Evolutionary conservation across 1,140 invertebrate species (phyloP).

Genomic region (Pinna nobilis): DNA sequence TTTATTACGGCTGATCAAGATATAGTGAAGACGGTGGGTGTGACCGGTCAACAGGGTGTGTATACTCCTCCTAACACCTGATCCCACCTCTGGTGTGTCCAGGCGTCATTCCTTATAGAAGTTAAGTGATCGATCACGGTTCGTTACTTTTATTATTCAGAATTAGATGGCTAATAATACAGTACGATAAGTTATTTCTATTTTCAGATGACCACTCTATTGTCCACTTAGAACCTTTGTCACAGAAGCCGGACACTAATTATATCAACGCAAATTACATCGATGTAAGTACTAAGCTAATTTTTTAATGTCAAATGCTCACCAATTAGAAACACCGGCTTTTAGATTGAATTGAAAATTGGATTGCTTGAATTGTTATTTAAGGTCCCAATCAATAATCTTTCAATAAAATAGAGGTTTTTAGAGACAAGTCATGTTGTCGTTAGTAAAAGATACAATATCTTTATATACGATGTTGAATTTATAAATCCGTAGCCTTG

Average conservation of each 20-base stretch:
- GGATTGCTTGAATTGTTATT: neutral
- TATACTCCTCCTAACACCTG: no score
- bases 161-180: neutral
- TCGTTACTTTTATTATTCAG: no score
- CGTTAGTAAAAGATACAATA: no score
- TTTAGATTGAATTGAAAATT: no score
- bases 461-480: neutral
- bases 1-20: no score
- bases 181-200: neutral
- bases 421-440: neutral
- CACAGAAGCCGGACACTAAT: slow-evolving; percentile 7
- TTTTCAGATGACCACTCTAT: slow-evolving; percentile 23
- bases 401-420: neutral
- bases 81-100: no score
- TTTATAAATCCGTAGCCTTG: neutral
- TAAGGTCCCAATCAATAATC: no score
- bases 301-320: neutral
- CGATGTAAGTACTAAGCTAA: neutral
- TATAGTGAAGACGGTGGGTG: no score
- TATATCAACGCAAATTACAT: slow-evolving; percentile 28
- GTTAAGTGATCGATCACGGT: neutral
- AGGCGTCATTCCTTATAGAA: neutral
- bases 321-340: no score
- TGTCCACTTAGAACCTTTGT: neutral
- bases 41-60: no score